phyloP scores from a whole-genome alignment of 2,888 invertebrate species.

The Tiphia femorata region DNA sequence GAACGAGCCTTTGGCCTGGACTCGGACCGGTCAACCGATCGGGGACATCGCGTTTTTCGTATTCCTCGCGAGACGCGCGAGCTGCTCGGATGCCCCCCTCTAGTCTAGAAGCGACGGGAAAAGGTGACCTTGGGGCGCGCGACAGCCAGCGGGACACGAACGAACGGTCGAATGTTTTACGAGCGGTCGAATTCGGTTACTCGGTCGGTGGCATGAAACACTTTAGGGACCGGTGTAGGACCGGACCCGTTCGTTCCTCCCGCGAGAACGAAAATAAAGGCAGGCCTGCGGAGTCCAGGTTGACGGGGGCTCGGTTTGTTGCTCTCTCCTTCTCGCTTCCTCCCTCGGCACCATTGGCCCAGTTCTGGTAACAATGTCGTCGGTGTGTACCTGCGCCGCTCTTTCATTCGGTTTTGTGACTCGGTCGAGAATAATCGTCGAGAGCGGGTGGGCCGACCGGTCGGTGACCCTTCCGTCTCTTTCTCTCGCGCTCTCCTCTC shows the following conservation, averaged over 20 bases:
- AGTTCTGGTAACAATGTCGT: constrained; percentile 37
- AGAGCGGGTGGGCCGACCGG: constrained; percentile 38
- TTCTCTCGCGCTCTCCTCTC: neutral
- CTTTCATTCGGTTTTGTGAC: too few species aligned
- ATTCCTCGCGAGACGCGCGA: neutral
- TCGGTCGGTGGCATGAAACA: constrained; percentile 13
- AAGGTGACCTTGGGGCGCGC: neutral
- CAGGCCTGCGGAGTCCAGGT: too few species aligned
- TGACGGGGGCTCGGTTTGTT: too few species aligned
- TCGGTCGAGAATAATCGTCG: constrained; percentile 28
- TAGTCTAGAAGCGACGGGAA: neutral
- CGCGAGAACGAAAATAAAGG: constrained; percentile 28
- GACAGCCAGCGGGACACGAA: too few species aligned
- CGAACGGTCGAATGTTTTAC: neutral
- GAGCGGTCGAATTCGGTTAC: constrained; percentile 22
- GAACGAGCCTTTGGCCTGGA: too few species aligned
- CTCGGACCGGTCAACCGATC: too few species aligned
- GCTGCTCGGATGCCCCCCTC: neutral
- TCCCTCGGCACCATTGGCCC: constrained; percentile 50
- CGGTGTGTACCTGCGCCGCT: constrained; percentile 16
- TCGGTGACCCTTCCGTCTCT: constrained; percentile 37
- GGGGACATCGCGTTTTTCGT: too few species aligned
- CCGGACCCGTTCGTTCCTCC: too few species aligned
- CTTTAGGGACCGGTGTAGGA: constrained; percentile 1
- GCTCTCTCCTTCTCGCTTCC: too few species aligned